Percentiles rank a stretch among this genome's conserved stretches.
These are phyloP conservation scores for Mola mola DNA, from an alignment of 2,113 vertebrate genomes.

Conservation along the genomic window DNA sequence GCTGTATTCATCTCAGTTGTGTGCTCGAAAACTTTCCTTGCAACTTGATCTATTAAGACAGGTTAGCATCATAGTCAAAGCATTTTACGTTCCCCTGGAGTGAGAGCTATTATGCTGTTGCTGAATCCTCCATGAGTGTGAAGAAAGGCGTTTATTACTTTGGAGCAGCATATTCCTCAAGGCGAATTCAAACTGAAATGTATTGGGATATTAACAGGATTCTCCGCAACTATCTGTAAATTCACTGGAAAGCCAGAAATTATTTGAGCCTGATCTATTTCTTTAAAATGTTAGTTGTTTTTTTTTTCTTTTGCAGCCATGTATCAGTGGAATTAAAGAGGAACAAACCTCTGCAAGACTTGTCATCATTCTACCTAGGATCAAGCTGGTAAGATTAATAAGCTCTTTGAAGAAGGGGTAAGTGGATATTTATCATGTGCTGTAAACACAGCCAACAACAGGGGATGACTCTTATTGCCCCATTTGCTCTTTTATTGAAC, in stretches of 20 bases:
- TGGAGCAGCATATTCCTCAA: constrained; percentile 33
- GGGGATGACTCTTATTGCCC: background rate
- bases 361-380: constrained; percentile 69
- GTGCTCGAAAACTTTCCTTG: constrained; percentile 31
- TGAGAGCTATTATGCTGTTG: constrained; percentile 35
- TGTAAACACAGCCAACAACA: constrained; percentile 12
- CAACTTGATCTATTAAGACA: constrained; percentile 62
- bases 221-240: constrained; percentile 46
- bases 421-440: constrained; percentile 29
- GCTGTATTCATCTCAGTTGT: constrained; percentile 40
- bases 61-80: constrained; percentile 62
- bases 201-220: constrained; percentile 54
- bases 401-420: constrained; percentile 29
- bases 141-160: constrained; percentile 38
- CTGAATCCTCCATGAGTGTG: constrained; percentile 33
- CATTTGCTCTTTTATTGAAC: background rate
- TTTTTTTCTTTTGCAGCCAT: constrained; percentile 47
- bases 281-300: constrained; percentile 45
- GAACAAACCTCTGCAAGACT: constrained; percentile 48
- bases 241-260: constrained; percentile 43
- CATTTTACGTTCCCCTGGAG: constrained; percentile 34
- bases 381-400: constrained; percentile 63
- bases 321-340: constrained; percentile 68
- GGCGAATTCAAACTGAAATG: constrained; percentile 46
- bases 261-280: constrained; percentile 56